Percentiles rank a stretch among this genome's conserved stretches.
phyloP scores from a whole-genome alignment of 2,797 vertebrate species.

The Onychomys arenicola region DNA sequence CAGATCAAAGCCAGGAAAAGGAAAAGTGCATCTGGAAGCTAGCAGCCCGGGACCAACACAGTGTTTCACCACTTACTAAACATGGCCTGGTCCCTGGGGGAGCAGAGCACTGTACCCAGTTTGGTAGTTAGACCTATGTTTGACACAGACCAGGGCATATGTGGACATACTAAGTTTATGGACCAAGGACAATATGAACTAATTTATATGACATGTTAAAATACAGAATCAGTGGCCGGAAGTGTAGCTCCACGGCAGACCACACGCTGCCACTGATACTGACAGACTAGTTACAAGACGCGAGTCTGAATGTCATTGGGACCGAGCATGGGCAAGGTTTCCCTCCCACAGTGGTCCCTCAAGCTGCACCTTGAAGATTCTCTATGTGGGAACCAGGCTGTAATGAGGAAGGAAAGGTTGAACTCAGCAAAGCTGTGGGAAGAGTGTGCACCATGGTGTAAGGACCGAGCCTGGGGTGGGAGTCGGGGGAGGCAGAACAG shows the following conservation, averaged over 20 bases:
- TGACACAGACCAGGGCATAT: not conserved
- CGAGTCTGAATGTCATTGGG: not conserved
- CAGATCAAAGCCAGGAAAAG: not conserved
- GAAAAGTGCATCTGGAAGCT: not conserved
- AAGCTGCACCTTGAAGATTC: not conserved
- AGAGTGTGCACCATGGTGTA: accelerated
- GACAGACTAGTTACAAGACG: not conserved
- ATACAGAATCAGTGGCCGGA: not conserved
- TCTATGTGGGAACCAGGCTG: not conserved
- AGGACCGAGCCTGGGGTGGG: not conserved
- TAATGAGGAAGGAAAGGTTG: not conserved
- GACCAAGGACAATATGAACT: not conserved
- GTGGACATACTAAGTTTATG: not conserved
- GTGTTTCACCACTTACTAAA: accelerated
- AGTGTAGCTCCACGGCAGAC: not conserved
- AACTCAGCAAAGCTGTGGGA: not conserved
- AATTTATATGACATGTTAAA: not conserved
- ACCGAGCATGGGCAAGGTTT: not conserved
- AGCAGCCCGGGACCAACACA: not conserved
- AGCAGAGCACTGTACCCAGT: not conserved
- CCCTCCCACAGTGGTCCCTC: not conserved
- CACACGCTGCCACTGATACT: not conserved
- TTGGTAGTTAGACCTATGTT: not conserved
- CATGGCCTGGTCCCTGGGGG: not conserved
- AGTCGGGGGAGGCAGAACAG: accelerated